Percentiles rank a stretch among this genome's conserved stretches.
These are phyloP conservation scores for Henricia sp. DNA, from an alignment of 53 echinoderm and acorn worm species.

Conservation along the genomic window DNA sequence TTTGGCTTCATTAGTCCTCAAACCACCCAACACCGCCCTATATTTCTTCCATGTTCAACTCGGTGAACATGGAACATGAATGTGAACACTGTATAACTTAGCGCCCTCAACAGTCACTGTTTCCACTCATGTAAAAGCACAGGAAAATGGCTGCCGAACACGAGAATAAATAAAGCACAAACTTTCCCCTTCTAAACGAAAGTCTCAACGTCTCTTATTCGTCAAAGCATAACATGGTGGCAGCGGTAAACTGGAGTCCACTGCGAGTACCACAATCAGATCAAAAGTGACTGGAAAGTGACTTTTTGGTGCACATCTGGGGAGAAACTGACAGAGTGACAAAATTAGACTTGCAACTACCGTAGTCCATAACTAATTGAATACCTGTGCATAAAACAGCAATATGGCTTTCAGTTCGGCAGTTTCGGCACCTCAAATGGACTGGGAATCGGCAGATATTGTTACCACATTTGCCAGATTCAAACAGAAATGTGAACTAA, in stretches of 20 bases:
- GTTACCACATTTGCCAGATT: constrained; percentile 26
- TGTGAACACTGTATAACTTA: no score
- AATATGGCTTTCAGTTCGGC: constrained; percentile 3
- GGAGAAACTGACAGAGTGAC: not conserved
- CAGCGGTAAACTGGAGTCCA: not conserved
- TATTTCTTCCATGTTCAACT: no score
- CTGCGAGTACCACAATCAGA: not conserved
- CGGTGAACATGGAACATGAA: no score
- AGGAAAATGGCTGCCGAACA: no score
- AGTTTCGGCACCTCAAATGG: constrained; percentile 26
- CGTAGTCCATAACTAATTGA: not conserved
- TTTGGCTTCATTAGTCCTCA: no score
- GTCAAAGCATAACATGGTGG: constrained; percentile 8
- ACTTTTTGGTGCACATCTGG: not conserved
- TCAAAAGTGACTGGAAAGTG: not conserved
- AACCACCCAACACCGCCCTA: no score
- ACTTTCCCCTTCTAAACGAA: no score
- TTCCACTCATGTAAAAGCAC: no score
- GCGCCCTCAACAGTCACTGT: no score
- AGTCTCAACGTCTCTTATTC: no score
- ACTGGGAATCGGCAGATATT: constrained; percentile 28
- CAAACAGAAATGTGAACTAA: constrained; percentile 38
- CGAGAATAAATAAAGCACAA: no score
- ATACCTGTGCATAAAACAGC: not conserved
- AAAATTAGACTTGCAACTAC: not conserved